These are phyloP conservation scores for Pseudois nayaur DNA, from an alignment of 2,113 vertebrate genomes.

Conservation along the genomic window DNA sequence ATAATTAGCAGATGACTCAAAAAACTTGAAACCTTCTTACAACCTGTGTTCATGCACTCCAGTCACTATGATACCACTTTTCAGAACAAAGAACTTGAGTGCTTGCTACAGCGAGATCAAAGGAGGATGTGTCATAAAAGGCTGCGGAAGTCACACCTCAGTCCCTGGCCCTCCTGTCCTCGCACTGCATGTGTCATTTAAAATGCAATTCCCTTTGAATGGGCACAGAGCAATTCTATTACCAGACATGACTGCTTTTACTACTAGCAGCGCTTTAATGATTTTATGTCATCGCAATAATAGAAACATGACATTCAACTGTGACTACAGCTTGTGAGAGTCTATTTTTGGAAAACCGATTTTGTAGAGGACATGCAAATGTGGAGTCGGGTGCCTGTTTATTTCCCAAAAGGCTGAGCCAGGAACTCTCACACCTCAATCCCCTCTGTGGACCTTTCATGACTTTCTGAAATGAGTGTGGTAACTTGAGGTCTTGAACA, in stretches of 20 bases:
- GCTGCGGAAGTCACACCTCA: neutral
- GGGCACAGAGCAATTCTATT: neutral
- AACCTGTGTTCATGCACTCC: neutral
- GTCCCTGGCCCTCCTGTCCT: neutral
- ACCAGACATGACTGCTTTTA: conserved; percentile 37
- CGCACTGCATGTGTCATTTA: neutral
- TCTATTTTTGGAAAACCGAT: conserved; percentile 44
- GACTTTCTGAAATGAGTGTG: neutral
- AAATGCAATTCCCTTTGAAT: conserved; percentile 1
- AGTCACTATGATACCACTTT: neutral
- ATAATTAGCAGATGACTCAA: neutral
- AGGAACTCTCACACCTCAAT: neutral
- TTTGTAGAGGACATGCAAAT: conserved; percentile 38
- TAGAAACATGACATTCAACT: conserved; percentile 51
- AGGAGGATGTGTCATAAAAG: neutral
- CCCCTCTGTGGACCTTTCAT: neutral
- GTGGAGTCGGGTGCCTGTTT: neutral
- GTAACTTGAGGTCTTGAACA: neutral
- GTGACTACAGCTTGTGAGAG: conserved; percentile 20
- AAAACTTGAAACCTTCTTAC: neutral
- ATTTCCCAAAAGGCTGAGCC: conserved; percentile 2
- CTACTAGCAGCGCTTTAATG: conserved; percentile 32
- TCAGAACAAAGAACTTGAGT: neutral
- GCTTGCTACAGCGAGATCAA: neutral
- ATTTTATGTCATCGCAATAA: conserved; percentile 50